Evolutionary conservation across 2,113 vertebrate species (phyloP), one percentile per base, ranked within the genome.

Genomic region (Planiliza haematocheilus): DNA sequence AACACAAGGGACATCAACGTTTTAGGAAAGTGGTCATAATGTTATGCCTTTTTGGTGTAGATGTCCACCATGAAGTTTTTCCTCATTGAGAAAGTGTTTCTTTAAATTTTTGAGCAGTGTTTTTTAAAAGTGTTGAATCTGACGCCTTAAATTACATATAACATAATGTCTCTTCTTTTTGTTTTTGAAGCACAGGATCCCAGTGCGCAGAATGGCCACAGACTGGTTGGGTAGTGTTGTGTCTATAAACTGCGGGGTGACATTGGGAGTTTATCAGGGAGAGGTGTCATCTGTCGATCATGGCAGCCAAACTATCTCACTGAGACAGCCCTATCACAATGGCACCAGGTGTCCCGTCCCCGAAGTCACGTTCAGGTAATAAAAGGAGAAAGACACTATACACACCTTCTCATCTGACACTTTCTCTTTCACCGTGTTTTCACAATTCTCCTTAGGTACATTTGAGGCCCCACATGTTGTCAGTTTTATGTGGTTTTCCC

Each of bases 331-430:
- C 8, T 97, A 95, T 86, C 95, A 96, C 69, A 97, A 96, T 68
- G 96, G 96, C 9, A 88, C 95, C 71, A 95, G 93, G 66, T 96
- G 96, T 89, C 92, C 96, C 9, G 95, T 97, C 79, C 94, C 95
- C 12, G 95, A 97, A 83, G 95, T 97, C 88, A 96, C 95, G 14
- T 96, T 97, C 93, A 95, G 95, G 96, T 97, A 63, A 89, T n/a
- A 92, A 81, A 42, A 20, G 24, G 10, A 30, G 18, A 14, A 13
- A 8, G 37, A 53, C 14, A 42, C 24, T 5, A 30, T 5, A 5
- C 24, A 30, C 5, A 30, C 10, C 10, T n/a, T n/a, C 20, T 66
- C 21, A n/a, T 45, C 16, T 45, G 7, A n/a, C 42, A 45, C 24
- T 30, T 30, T 30, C 24, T 30, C 13, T 11, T 51, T 64, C 36